Evolutionary conservation across 2,888 invertebrate species (phyloP).

Genomic region (Dasysyrphus tricinctus): DNA sequence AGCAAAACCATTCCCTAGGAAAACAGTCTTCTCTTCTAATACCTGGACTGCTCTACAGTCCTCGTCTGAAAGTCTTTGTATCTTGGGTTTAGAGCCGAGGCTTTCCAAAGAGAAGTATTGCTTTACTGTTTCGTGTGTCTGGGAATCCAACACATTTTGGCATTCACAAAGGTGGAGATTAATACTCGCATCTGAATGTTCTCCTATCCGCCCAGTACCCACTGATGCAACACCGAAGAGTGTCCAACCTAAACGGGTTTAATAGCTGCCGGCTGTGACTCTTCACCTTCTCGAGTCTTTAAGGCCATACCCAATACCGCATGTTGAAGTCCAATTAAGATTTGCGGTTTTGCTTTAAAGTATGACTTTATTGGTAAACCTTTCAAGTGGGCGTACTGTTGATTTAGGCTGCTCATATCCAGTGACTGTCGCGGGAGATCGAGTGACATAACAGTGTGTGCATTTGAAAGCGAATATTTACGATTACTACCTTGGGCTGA

Average conservation of each 20-base stretch:
- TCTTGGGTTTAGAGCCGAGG: too few relatives aligned
- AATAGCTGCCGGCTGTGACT: neutral
- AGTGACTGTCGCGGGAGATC: too few relatives aligned
- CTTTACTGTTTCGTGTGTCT: neutral
- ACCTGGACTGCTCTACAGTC: neutral
- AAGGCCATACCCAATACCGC: neutral
- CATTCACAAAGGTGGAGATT: neutral
- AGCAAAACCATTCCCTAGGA: neutral
- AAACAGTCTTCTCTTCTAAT: neutral
- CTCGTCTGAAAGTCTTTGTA: neutral
- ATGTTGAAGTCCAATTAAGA: neutral
- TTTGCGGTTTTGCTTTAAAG: neutral
- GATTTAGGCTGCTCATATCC: too few relatives aligned
- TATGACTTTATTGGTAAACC: too few relatives aligned
- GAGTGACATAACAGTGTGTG: too few relatives aligned
- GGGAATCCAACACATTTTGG: neutral
- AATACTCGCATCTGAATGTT: neutral
- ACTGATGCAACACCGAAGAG: too few relatives aligned
- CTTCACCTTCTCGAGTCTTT: neutral
- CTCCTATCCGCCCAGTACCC: too few relatives aligned
- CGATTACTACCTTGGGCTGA: too few relatives aligned
- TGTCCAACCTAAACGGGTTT: too few relatives aligned
- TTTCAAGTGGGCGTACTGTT: too few relatives aligned
- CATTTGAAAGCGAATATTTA: too few relatives aligned
- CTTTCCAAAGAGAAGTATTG: neutral